phyloP scores from a whole-genome alignment of 2,888 invertebrate species.

The Plebejus anna region DNA sequence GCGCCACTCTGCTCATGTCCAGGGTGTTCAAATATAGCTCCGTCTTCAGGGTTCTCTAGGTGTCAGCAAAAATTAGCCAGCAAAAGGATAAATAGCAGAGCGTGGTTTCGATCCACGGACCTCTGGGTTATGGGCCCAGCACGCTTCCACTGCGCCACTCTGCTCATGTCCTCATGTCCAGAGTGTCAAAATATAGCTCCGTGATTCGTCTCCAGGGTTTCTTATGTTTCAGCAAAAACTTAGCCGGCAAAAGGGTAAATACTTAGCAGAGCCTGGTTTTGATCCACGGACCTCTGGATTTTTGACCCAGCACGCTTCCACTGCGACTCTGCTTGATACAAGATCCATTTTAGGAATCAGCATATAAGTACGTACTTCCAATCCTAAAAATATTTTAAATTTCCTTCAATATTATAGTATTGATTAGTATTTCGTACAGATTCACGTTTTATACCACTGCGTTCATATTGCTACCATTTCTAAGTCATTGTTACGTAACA shows the following conservation, averaged over 20 bases:
- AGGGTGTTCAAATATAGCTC: not conserved
- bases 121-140: slow-evolving; percentile 94
- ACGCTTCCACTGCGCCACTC: slow-evolving; percentile 92
- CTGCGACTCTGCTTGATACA: slow-evolving; percentile 86
- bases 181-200: not conserved
- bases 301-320: slow-evolving; percentile 92
- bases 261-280: slow-evolving; percentile 90
- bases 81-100: slow-evolving; percentile 75
- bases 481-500: slow-evolving; percentile 5
- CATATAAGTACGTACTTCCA: not conserved
- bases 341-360: not conserved
- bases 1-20: slow-evolving; percentile 85
- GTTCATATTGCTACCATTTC: not conserved
- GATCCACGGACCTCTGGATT: slow-evolving; percentile 96
- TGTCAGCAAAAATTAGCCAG: not conserved
- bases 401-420: not conserved
- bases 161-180: slow-evolving; percentile 61
- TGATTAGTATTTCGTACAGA: not conserved
- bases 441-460: not conserved
- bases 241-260: not conserved
- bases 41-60: not conserved
- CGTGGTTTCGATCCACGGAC: slow-evolving; percentile 95
- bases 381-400: too few relatives aligned
- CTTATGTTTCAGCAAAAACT: not conserved
- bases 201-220: too few relatives aligned